Conservation (phyloP, 2,797 vertebrate genomes). For the Lates japonicus region DNA sequence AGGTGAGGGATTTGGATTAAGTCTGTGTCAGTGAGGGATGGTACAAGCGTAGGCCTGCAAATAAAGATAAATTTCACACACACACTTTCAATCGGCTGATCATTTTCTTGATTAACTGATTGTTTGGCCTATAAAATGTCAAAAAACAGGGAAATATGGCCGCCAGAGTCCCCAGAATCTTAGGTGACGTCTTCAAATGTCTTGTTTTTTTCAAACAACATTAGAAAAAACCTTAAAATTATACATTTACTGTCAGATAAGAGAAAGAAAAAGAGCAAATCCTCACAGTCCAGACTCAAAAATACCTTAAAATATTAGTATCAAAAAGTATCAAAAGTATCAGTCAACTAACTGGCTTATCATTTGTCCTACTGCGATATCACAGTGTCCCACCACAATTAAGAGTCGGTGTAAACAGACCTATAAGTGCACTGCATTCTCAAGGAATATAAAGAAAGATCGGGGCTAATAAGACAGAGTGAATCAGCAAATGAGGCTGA, state of each 20-base stretch:
- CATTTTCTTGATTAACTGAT: neutral
- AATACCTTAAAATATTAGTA: neutral
- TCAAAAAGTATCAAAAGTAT: neutral
- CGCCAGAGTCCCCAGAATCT: neutral
- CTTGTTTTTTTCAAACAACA: neutral
- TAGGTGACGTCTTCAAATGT: neutral
- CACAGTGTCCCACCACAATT: slow-evolving; percentile 13
- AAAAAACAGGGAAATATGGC: neutral
- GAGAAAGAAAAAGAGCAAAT: neutral
- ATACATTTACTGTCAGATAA: neutral
- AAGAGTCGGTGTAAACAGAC: slow-evolving; percentile 11
- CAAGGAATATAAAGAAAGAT: slow-evolving; percentile 7
- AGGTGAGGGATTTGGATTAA: neutral
- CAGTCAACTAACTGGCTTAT: neutral
- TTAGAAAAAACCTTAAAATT: neutral
- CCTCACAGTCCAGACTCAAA: neutral
- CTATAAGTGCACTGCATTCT: slow-evolving; percentile 16
- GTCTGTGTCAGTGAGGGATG: neutral
- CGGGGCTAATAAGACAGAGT: slow-evolving; percentile 13
- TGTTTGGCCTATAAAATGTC: neutral
- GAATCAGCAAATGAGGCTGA: slow-evolving; percentile 35
- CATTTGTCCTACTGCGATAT: neutral
- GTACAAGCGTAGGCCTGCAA: neutral
- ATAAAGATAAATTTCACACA: neutral
- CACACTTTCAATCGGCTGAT: neutral